Conservation (phyloP, 2,113 vertebrate genomes). For the Alaudala cheleensis region DNA sequence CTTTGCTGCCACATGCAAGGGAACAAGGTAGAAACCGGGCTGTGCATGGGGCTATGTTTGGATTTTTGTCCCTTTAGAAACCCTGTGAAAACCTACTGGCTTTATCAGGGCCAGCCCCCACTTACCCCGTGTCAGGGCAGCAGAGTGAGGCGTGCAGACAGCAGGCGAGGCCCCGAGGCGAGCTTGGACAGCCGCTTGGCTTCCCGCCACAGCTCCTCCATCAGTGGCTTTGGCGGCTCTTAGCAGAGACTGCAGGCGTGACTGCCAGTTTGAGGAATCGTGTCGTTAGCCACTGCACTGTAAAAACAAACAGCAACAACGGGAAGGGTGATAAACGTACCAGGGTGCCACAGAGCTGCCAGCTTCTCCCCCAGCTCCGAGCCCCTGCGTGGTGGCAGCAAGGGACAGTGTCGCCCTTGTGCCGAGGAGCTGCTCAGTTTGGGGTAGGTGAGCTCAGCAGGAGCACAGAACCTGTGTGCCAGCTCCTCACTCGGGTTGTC, state of each 20-base stretch:
- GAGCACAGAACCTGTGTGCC: fast-evolving
- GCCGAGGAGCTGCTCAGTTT: fast-evolving
- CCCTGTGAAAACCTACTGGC: neutral
- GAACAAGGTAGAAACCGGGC: neutral
- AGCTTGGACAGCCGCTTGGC: conserved; percentile 37
- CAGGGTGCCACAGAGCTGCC: neutral
- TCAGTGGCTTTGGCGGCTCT: conserved; percentile 15
- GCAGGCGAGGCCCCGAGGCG: neutral
- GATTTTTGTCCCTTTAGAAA: neutral
- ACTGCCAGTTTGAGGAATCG: conserved; percentile 42
- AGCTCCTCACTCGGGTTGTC: fast-evolving
- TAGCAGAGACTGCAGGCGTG: conserved; percentile 4
- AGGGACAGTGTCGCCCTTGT: fast-evolving
- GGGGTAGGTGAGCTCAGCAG: neutral
- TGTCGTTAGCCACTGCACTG: conserved; percentile 25
- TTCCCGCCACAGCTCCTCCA: conserved; percentile 12
- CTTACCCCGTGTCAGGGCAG: neutral
- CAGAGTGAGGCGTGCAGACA: neutral
- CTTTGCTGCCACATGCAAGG: neutral
- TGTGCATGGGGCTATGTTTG: neutral
- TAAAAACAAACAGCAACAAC: conserved; percentile 53
- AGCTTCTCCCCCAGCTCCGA: neutral
- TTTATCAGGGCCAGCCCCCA: neutral
- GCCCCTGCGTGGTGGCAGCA: fast-evolving
- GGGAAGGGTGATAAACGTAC: neutral